These are phyloP conservation scores for Rhynchophorus ferrugineus DNA, from an alignment of 1,140 invertebrate genomes.

Conservation along the genomic window DNA sequence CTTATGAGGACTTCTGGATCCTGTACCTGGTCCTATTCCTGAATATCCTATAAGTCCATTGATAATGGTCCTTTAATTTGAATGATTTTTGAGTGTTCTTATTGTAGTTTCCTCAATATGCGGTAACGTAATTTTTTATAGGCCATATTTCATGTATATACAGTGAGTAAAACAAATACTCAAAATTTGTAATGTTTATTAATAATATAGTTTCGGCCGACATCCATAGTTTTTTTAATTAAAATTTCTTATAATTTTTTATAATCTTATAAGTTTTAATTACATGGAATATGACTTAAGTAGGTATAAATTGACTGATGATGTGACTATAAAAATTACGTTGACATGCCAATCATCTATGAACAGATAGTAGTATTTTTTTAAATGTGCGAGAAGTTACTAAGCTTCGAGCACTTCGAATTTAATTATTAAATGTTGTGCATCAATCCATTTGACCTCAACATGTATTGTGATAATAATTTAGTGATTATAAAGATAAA, in stretches of 20 bases:
- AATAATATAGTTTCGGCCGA: too few species aligned
- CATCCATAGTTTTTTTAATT: too few species aligned
- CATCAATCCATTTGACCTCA: conserved; percentile 25
- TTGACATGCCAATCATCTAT: background rate
- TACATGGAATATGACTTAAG: background rate
- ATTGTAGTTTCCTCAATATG: conserved; percentile 16
- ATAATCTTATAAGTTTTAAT: too few species aligned
- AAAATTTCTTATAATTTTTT: too few species aligned
- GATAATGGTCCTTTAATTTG: conserved; percentile 18
- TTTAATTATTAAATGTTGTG: conserved; percentile 17
- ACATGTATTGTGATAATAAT: conserved; percentile 30
- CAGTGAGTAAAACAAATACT: too few species aligned
- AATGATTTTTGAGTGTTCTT: conserved; percentile 29
- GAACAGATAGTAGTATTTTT: background rate
- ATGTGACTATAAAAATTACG: too few species aligned
- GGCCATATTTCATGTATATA: too few species aligned
- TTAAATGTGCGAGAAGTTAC: background rate
- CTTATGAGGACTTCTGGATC: conserved; percentile 36
- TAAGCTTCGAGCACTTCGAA: background rate
- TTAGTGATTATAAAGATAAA: conserved; percentile 31
- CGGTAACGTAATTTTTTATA: conserved; percentile 9
- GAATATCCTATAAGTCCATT: conserved; percentile 20
- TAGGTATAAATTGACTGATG: conserved; percentile 3
- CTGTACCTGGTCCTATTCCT: conserved; percentile 30
- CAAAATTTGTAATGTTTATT: too few species aligned